These are phyloP conservation scores for Wasmannia auropunctata DNA, from an alignment of 1,140 invertebrate genomes.

Conservation along the genomic window DNA sequence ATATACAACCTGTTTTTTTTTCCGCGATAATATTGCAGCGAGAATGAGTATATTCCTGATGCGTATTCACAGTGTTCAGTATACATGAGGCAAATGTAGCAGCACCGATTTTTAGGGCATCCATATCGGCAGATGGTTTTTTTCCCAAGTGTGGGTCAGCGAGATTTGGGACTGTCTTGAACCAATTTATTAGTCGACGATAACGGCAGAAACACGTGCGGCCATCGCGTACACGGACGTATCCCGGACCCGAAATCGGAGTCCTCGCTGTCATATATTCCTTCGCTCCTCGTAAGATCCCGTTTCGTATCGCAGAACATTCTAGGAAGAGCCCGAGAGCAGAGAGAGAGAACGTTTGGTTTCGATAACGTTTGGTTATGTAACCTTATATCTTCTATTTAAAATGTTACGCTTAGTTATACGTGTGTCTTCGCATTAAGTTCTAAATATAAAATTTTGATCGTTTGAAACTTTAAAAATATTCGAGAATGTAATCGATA, in stretches of 20 bases:
- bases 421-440: no score
- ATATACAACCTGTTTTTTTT: not conserved
- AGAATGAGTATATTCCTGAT: not conserved
- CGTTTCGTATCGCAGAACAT: slow-evolving; percentile 26
- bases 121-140: slow-evolving; percentile 64
- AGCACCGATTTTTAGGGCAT: not conserved
- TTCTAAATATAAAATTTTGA: no score
- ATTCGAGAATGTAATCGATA: not conserved
- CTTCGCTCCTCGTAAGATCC: slow-evolving; percentile 7
- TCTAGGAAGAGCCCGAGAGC: slow-evolving; percentile 1
- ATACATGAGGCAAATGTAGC: not conserved
- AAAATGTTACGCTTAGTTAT: no score
- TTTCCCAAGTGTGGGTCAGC: slow-evolving; percentile 33
- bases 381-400: not conserved
- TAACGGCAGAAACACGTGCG: slow-evolving; percentile 70
- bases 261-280: slow-evolving; percentile 20
- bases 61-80: not conserved
- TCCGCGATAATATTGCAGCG: not conserved
- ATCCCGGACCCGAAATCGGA: slow-evolving; percentile 59
- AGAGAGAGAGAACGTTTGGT: no score
- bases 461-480: not conserved
- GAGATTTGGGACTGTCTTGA: slow-evolving; percentile 60
- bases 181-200: slow-evolving; percentile 70
- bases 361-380: slow-evolving; percentile 21
- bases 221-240: not conserved